Evolutionary conservation across 2,888 invertebrate genomes (phyloP).

Genomic region (Melieria omissa): DNA sequence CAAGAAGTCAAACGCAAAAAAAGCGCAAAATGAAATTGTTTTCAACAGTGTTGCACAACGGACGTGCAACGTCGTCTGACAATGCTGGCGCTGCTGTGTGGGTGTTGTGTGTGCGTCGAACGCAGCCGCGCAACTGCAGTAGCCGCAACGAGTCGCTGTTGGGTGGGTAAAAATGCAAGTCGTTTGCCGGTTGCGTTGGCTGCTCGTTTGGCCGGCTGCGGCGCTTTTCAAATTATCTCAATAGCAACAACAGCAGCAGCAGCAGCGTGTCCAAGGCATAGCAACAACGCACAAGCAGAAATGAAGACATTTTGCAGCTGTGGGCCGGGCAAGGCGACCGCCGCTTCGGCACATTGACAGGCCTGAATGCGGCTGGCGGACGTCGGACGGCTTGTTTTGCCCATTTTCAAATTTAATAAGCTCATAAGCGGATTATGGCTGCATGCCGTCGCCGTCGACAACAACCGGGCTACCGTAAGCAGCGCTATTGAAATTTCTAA

Average conservation of each 20-base stretch:
- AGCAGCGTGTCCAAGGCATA: conserved; percentile 3
- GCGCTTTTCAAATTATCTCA: conserved; percentile 23
- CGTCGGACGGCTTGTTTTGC: conserved; percentile 29
- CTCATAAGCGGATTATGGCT: conserved; percentile 33
- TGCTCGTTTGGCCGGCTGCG: not conserved
- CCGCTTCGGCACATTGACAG: not conserved
- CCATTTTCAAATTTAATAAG: conserved; percentile 33
- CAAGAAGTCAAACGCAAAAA: too few species aligned
- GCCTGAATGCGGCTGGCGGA: conserved; percentile 21
- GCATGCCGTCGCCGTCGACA: conserved; percentile 14
- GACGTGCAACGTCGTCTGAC: too few species aligned
- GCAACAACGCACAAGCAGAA: conserved; percentile 3
- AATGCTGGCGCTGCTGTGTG: not conserved
- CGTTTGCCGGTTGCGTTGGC: not conserved
- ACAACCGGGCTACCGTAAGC: conserved; percentile 25
- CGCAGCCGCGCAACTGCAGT: not conserved
- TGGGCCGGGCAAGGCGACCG: conserved; percentile 21
- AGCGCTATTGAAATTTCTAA: not conserved
- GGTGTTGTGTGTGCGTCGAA: not conserved
- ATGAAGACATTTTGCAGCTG: conserved; percentile 28
- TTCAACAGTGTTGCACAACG: too few species aligned
- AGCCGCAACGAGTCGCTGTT: conserved; percentile 9
- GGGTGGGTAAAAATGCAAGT: not conserved
- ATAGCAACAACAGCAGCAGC: conserved; percentile 10
- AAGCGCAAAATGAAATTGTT: too few species aligned